phyloP scores from a whole-genome alignment of 2,888 invertebrate species.

The Drosophila cracens region DNA sequence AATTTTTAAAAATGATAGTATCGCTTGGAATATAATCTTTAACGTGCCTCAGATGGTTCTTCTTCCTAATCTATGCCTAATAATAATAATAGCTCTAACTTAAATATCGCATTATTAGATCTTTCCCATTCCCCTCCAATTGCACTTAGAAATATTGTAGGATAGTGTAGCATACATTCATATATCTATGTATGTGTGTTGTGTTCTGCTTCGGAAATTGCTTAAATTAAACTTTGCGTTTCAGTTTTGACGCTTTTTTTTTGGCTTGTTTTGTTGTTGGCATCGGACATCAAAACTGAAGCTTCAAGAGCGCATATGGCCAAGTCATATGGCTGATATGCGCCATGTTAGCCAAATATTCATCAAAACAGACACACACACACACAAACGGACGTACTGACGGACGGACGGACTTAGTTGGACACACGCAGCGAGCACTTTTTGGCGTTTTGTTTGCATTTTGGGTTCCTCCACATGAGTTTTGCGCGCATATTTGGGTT shows the following conservation, averaged over 20 bases:
- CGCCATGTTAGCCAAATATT: conserved; percentile 21
- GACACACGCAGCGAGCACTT: conserved; percentile 16
- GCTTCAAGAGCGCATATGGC: conserved; percentile 22
- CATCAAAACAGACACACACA: neutral
- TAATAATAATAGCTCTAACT: neutral
- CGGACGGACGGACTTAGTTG: neutral
- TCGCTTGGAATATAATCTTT: too few species aligned
- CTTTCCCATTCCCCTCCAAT: neutral
- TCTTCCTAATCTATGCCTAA: neutral
- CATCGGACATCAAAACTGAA: conserved; percentile 6
- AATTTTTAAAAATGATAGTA: too few species aligned
- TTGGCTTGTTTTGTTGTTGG: conserved; percentile 6
- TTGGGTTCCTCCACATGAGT: conserved; percentile 31
- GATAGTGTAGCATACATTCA: conserved; percentile 3
- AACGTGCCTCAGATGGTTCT: fast-evolving
- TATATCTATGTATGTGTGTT: neutral
- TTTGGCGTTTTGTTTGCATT: conserved; percentile 42
- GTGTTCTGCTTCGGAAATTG: conserved; percentile 14
- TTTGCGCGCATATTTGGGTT: conserved; percentile 33
- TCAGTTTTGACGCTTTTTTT: conserved; percentile 20
- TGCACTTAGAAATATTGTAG: neutral
- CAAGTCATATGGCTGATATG: conserved; percentile 46
- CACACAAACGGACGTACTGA: neutral
- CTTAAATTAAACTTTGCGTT: conserved; percentile 40
- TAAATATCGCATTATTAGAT: neutral